phyloP scores from a whole-genome alignment of 2,797 vertebrate genomes.

The Erpetoichthys calabaricus region DNA sequence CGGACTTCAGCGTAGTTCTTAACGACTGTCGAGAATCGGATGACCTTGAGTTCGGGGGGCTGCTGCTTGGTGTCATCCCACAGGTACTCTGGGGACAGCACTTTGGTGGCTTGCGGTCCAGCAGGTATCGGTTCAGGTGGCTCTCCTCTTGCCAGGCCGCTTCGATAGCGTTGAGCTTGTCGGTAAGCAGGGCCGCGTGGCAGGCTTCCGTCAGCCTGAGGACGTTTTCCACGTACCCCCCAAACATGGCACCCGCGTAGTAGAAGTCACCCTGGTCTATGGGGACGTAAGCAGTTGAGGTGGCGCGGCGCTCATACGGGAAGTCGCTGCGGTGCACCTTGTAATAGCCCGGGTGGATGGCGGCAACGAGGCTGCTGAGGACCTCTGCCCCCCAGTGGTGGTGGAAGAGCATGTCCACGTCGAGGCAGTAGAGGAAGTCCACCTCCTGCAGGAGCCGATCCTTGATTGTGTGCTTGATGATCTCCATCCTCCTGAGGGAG shows the following conservation, averaged over 20 bases:
- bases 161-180: conserved; percentile 48
- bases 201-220: conserved; percentile 43
- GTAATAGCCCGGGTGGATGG: conserved; percentile 51
- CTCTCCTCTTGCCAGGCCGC: conserved; percentile 65
- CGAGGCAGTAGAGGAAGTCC: conserved; percentile 43
- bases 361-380: conserved; percentile 39
- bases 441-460: conserved; percentile 4
- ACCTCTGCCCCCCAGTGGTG: conserved; percentile 46
- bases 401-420: conserved; percentile 33
- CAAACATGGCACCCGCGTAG: conserved; percentile 49
- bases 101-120: conserved; percentile 55
- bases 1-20: conserved; percentile 36
- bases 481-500: conserved; percentile 43
- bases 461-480: conserved; percentile 38
- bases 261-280: conserved; percentile 52
- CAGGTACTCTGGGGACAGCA: conserved; percentile 58
- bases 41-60: conserved; percentile 27
- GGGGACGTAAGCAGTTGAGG: conserved; percentile 46
- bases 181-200: conserved; percentile 36
- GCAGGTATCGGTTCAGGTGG: conserved; percentile 55
- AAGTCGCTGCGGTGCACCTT: conserved; percentile 14
- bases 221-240: conserved; percentile 41
- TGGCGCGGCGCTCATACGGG: conserved; percentile 45
- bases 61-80: conserved; percentile 43
- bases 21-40: conserved; percentile 38